These are phyloP conservation scores for Stichopus horrens DNA, from an alignment of 53 echinoderm and acorn worm genomes.

Conservation along the genomic window DNA sequence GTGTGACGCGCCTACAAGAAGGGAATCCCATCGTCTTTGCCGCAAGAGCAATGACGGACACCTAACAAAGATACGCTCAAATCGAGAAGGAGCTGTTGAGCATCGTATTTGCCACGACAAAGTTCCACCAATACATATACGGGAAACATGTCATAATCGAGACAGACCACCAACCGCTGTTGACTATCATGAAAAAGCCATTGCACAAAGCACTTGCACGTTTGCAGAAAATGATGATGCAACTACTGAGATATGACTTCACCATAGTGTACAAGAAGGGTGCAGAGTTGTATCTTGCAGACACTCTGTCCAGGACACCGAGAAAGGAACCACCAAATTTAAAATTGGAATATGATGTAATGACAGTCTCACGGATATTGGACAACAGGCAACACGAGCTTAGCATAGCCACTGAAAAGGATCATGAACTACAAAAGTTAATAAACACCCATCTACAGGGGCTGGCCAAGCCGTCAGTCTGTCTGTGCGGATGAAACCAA, in stretches of 20 bases:
- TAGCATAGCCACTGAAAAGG: too few species aligned
- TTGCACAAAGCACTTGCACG: slow-evolving; percentile 50
- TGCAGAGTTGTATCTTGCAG: slow-evolving; percentile 40
- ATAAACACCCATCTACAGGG: too few species aligned
- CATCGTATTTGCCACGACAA: slow-evolving; percentile 24
- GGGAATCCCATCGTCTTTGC: slow-evolving; percentile 34
- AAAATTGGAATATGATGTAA: too few species aligned
- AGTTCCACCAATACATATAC: slow-evolving; percentile 39
- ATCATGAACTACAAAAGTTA: too few species aligned
- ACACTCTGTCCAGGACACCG: neutral
- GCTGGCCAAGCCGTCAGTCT: too few species aligned
- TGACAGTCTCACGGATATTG: too few species aligned
- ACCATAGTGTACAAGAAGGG: slow-evolving; percentile 54
- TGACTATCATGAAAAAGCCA: slow-evolving; percentile 47
- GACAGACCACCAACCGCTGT: slow-evolving; percentile 42
- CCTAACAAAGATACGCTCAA: slow-evolving; percentile 18
- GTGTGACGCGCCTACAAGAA: slow-evolving; percentile 43
- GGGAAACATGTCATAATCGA: slow-evolving; percentile 32
- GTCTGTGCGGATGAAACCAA: too few species aligned
- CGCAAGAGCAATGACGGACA: slow-evolving; percentile 15
- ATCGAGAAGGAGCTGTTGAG: slow-evolving; percentile 39
- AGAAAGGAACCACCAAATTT: too few species aligned
- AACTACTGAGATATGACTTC: slow-evolving; percentile 49
- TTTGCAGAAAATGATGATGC: slow-evolving; percentile 48
- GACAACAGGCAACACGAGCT: too few species aligned